Evolutionary conservation across 1,140 invertebrate genomes (phyloP).

Genomic region (Zaprionus kolodkinae): DNA sequence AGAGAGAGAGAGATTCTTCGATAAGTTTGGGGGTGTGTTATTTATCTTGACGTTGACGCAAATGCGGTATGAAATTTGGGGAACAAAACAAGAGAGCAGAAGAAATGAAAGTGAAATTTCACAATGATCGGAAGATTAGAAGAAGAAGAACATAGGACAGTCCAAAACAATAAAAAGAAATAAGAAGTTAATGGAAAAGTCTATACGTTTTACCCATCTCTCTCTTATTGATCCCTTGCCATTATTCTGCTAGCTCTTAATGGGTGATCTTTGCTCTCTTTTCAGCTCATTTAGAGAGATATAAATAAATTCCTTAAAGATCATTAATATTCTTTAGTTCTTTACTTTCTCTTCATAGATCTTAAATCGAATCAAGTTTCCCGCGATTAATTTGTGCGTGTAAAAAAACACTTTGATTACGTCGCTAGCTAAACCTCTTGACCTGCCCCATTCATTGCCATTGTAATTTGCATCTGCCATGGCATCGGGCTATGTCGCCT

Average conservation of each 20-base stretch:
- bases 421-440: neutral
- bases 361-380: neutral
- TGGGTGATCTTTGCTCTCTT: too few species aligned
- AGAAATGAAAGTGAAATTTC: conserved; percentile 22
- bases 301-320: too few species aligned
- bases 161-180: too few species aligned
- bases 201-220: too few species aligned
- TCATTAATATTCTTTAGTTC: neutral
- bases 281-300: too few species aligned
- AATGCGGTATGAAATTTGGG: neutral
- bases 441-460: neutral
- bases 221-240: too few species aligned
- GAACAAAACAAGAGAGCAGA: neutral
- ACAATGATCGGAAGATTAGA: neutral
- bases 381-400: neutral
- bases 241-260: too few species aligned
- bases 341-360: too few species aligned
- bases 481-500: neutral
- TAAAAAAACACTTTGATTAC: too few species aligned
- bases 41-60: conserved; percentile 1
- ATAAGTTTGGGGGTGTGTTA: conserved; percentile 34
- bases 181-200: too few species aligned
- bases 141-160: neutral
- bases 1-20: conserved; percentile 1
- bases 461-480: neutral